These are phyloP conservation scores for Mastomys natalensis DNA, from an alignment of 2,113 vertebrate species.

Conservation along the genomic window DNA sequence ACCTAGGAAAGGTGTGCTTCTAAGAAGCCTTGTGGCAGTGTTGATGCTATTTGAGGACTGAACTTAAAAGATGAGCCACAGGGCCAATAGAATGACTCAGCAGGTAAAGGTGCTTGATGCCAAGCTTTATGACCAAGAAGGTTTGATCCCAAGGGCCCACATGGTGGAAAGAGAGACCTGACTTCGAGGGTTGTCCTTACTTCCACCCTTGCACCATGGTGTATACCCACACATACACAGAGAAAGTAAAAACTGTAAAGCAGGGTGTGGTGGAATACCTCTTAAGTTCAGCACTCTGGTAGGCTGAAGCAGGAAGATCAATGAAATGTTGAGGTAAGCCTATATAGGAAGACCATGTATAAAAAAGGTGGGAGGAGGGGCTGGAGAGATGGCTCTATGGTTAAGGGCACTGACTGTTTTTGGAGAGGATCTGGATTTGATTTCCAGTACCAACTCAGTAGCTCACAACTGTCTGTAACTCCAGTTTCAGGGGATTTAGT, in stretches of 20 bases:
- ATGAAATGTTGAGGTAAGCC: neutral
- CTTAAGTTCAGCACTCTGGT: neutral
- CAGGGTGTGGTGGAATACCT: neutral
- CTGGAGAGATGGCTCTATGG: neutral
- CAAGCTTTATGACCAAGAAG: neutral
- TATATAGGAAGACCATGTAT: neutral
- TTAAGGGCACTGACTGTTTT: neutral
- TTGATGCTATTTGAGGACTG: neutral
- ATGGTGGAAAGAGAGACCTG: too few species aligned
- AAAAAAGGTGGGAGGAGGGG: neutral
- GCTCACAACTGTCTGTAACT: neutral
- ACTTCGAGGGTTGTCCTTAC: neutral
- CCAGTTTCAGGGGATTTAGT: neutral
- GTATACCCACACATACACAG: neutral
- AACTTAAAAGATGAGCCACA: neutral
- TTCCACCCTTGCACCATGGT: neutral
- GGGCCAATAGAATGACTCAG: neutral
- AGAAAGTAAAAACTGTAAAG: too few species aligned
- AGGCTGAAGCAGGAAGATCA: neutral
- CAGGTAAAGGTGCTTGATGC: neutral
- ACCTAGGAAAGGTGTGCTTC: neutral
- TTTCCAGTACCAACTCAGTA: neutral
- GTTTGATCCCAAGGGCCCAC: neutral
- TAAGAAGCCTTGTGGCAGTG: neutral
- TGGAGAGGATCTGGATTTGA: neutral